phyloP scores from a whole-genome alignment of 1,140 invertebrate species.

The Luehdorfia chinensis region DNA sequence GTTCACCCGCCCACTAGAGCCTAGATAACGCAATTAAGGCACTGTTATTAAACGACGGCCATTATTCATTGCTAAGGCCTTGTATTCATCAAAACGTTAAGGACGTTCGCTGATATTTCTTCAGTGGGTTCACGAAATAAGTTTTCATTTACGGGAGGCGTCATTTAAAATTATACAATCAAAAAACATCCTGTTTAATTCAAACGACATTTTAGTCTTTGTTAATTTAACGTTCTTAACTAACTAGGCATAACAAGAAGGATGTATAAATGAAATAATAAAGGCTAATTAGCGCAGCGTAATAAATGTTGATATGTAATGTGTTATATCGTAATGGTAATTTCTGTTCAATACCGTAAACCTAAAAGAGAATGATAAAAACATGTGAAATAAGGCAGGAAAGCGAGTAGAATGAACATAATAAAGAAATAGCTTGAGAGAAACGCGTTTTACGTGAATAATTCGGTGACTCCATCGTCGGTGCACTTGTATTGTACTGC shows the following conservation, averaged over 20 bases:
- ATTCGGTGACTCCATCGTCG: slow-evolving; percentile 41
- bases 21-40: slow-evolving; percentile 68
- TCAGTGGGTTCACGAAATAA: slow-evolving; percentile 29
- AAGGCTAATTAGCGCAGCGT: no score
- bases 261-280: no score
- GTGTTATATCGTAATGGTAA: neutral
- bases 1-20: slow-evolving; percentile 37
- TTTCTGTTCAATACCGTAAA: slow-evolving; percentile 31
- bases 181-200: no score
- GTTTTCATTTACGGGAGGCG: neutral
- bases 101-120: slow-evolving; percentile 32
- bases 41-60: slow-evolving; percentile 59
- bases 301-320: no score
- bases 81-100: slow-evolving; percentile 42
- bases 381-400: slow-evolving; percentile 46
- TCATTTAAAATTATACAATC: no score
- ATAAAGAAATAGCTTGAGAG: slow-evolving; percentile 57
- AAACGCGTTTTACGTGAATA: slow-evolving; percentile 48
- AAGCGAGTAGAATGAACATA: slow-evolving; percentile 46
- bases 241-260: no score
- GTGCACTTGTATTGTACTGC: slow-evolving; percentile 25
- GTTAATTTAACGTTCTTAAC: no score
- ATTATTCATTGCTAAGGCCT: slow-evolving; percentile 65
- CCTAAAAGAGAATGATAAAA: slow-evolving; percentile 43
- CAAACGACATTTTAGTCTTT: no score